Evolutionary conservation across 2,888 invertebrate species (phyloP).

Genomic region (Thymelicus sylvestris): DNA sequence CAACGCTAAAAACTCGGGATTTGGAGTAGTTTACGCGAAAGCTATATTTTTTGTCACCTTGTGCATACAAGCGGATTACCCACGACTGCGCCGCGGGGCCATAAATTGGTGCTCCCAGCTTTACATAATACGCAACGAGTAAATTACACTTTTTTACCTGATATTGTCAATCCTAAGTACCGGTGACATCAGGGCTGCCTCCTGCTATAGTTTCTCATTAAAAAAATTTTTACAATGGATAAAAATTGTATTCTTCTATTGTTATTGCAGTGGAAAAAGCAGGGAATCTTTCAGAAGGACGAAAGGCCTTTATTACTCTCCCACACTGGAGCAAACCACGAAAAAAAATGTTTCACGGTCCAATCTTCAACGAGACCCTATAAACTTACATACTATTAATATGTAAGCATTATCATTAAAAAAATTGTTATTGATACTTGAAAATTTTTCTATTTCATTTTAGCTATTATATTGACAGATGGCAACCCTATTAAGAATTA

Average conservation of each 20-base stretch:
- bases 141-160: conserved; percentile 33
- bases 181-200: conserved; percentile 3
- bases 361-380: too few relatives aligned
- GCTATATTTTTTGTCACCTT: conserved; percentile 21
- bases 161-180: conserved; percentile 31
- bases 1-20: conserved; percentile 10
- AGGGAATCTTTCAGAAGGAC: too few relatives aligned
- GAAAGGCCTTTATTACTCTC: too few relatives aligned
- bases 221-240: not conserved
- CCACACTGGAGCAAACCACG: too few relatives aligned
- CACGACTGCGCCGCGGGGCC: conserved; percentile 9
- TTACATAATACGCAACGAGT: conserved; percentile 21
- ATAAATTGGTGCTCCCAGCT: conserved; percentile 26
- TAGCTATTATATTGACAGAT: not conserved
- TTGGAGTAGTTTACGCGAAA: conserved; percentile 22
- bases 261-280: too few relatives aligned
- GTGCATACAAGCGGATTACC: conserved; percentile 27
- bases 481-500: conserved; percentile 17
- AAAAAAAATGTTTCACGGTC: too few relatives aligned
- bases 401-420: too few relatives aligned
- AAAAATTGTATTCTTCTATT: too few relatives aligned
- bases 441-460: too few relatives aligned
- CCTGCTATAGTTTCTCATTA: not conserved
- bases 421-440: too few relatives aligned
- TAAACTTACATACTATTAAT: too few relatives aligned